Evolutionary conservation across 1,140 invertebrate species (phyloP).

Genomic region (Diploscapter pachys): DNA sequence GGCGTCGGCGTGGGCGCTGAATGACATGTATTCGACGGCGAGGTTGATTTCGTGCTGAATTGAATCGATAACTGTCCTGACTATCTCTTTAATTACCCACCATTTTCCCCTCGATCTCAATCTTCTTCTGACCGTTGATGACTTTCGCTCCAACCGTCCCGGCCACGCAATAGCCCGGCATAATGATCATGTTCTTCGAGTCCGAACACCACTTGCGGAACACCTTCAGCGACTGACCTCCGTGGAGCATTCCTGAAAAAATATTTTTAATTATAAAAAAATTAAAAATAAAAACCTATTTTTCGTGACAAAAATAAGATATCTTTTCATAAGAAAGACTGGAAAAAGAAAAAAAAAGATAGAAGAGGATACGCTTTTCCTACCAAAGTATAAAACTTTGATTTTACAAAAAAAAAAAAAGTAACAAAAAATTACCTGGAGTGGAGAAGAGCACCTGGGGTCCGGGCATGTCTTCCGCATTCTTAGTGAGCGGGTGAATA

Average conservation of each 20-base stretch:
- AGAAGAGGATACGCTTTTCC: no score
- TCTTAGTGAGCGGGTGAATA: conserved; percentile 80
- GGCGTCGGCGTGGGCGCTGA: conserved; percentile 98
- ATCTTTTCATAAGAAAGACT: no score
- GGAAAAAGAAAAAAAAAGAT: no score
- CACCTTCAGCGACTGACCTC: conserved; percentile 91
- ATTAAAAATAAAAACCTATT: neutral
- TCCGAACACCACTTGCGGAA: conserved; percentile 99
- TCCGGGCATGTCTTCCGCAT: conserved; percentile 93
- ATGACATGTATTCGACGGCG: conserved; percentile 98
- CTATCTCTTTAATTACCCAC: conserved; percentile 64
- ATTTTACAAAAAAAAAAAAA: no score
- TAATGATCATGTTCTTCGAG: conserved; percentile 83
- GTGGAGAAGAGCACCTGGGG: conserved; percentile 99
- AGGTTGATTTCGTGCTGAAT: conserved; percentile 85
- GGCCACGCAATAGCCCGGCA: conserved; percentile 82
- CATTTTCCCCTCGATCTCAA: conserved; percentile 72
- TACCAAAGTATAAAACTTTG: no score
- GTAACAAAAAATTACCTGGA: conserved; percentile 5
- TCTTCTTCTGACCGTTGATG: conserved; percentile 84
- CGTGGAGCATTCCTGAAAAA: conserved; percentile 86
- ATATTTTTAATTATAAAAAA: neutral
- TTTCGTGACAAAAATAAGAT: no score
- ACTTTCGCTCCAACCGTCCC: conserved; percentile 98
- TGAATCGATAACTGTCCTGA: conserved; percentile 29